Evolutionary conservation across 2,797 vertebrate species (phyloP), one percentile per base, ranked within the genome.

Genomic region (Bradypodion ventrale): DNA sequence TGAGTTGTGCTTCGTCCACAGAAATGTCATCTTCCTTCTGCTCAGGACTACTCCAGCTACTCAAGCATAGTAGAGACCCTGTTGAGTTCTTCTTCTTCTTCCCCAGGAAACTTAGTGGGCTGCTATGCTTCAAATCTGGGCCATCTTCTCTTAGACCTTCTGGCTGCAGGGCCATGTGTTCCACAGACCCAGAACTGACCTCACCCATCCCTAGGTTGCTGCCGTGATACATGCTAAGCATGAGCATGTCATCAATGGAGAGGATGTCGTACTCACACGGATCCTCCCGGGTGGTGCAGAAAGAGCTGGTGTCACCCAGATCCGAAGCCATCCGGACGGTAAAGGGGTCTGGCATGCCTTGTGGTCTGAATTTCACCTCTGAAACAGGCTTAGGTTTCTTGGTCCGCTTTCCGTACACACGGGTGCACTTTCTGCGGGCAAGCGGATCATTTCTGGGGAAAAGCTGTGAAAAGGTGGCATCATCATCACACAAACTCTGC

Each of bases 381-480:
- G 49, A 12, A 0, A 84, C 16, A 0, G 94, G 90, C 96, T 89
- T 96, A 91, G 91, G 83, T 89, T 96, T 97, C 95, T 97, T 97
- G 91, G 95, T 96, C 88, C 96, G 97, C 91, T 99, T 99, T 89
- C 97, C 96, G 0, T 99, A 99, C 62, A 99, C 98, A 16, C 97
- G 95, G 0, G 95, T 96, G 91, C 97, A 98, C 92, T 98, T 99
- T 89, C 97, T 97, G 73, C 95, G 96, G 84, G 96, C 96, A 52
- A 96, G 92, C 86, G 96, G 97, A 52, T 97, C 96, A 0, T 97
- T 97, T 89, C 97, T 90, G 56, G 98, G 98, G 88, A 98, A 99
- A 65, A 99, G 95, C 90, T 97, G 97, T 15, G 98, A 98, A 90
- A 99, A 98, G 0, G 96, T 96, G 80, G 95, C 94, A 52, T 99